phyloP scores from a whole-genome alignment of 2,797 vertebrate genomes.

The Liparis tanakae region DNA sequence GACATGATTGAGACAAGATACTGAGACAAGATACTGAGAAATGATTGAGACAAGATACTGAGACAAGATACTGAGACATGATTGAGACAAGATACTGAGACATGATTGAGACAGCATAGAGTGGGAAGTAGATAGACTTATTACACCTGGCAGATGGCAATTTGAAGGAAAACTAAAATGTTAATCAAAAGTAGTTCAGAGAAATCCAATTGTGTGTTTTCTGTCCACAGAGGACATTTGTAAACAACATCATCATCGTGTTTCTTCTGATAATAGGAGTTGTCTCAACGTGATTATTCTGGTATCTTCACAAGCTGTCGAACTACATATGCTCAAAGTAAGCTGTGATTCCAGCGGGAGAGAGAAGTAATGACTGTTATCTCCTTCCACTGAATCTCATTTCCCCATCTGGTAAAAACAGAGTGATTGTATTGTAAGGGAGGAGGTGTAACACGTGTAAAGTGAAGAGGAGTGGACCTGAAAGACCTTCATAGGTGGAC shows the following conservation, averaged over 20 bases:
- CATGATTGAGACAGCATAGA: neutral
- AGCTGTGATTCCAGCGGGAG: slow-evolving; percentile 1
- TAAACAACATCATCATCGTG: neutral
- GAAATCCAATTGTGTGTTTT: neutral
- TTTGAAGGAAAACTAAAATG: neutral
- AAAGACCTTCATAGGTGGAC: too few species aligned
- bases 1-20: too few species aligned
- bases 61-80: too few species aligned
- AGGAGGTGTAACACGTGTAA: too few species aligned
- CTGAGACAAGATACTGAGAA: neutral
- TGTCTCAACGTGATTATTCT: neutral
- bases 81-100: neutral
- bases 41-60: too few species aligned
- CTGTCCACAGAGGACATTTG: neutral
- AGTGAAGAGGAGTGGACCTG: too few species aligned
- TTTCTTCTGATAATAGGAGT: neutral
- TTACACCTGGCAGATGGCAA: slow-evolving; percentile 9
- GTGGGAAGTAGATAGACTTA: slow-evolving; percentile 9
- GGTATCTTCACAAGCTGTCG: slow-evolving; percentile 5
- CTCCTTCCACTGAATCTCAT: neutral
- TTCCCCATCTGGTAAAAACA: neutral
- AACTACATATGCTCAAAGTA: neutral
- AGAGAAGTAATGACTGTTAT: neutral
- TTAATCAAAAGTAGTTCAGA: neutral
- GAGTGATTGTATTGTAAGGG: too few species aligned